Evolutionary conservation across 2,113 vertebrate genomes (phyloP).

Genomic region (Xerus inauris): DNA sequence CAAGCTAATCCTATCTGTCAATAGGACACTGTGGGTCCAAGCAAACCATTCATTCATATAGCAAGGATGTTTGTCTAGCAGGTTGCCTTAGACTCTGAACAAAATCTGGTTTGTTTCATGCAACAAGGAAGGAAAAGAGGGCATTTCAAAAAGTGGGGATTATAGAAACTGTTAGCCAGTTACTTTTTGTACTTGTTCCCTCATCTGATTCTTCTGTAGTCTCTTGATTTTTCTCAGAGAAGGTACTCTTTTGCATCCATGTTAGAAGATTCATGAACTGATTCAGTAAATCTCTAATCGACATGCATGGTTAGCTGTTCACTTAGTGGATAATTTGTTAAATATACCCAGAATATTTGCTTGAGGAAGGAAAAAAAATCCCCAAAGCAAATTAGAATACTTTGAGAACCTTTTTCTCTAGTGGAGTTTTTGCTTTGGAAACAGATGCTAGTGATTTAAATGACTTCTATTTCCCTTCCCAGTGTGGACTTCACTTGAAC

Average conservation of each 20-base stretch:
- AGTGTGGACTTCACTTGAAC: background rate
- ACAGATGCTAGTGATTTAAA: background rate
- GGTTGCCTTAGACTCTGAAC: slow-evolving; percentile 23
- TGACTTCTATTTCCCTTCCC: background rate
- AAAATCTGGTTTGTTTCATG: slow-evolving; percentile 54
- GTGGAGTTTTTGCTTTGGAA: slow-evolving; percentile 17
- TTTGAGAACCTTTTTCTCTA: slow-evolving; percentile 6
- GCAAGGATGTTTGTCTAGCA: slow-evolving; percentile 16
- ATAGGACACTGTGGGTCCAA: background rate
- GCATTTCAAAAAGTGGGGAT: slow-evolving; percentile 40
- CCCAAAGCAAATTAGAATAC: background rate
- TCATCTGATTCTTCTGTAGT: background rate
- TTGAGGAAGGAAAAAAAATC: background rate
- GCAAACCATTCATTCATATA: background rate
- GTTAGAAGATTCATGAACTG: slow-evolving; percentile 44
- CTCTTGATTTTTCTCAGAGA: slow-evolving; percentile 36
- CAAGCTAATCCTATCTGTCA: slow-evolving; percentile 18
- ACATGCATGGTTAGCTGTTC: slow-evolving; percentile 50
- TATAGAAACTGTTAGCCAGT: background rate
- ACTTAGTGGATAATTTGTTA: slow-evolving; percentile 64
- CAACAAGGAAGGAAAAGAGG: slow-evolving; percentile 55
- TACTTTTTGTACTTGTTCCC: slow-evolving; percentile 38
- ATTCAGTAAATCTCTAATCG: slow-evolving; percentile 60
- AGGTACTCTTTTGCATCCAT: slow-evolving; percentile 29
- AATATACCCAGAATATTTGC: slow-evolving; percentile 65